Base-by-base conservation (phyloP, 2,113 vertebrate genomes). In the Aegotheles bennettii region DNA sequence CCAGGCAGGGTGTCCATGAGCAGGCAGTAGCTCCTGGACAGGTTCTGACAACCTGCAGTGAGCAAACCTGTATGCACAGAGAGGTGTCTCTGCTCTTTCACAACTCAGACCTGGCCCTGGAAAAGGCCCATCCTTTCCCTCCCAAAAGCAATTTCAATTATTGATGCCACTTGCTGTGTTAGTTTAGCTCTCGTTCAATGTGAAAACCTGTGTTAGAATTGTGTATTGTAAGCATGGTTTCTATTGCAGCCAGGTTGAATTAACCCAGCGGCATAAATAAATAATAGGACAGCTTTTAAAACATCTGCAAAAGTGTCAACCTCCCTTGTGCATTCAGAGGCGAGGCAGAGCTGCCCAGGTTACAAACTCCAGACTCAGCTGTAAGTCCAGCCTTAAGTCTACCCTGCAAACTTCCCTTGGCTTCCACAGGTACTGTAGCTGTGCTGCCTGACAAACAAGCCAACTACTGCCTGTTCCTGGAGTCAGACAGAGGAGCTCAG, bases 261-360 rank as follows among this genome's bases (percentile, higher is more conserved):
- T 92, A 96, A 92, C 78, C 56, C 64, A 80, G 20, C 47, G 40
- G 31, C 87, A 94, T 95, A 38, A 96, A 97, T 97, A 95, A 97
- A 88, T 96, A 86, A 96, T 73, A 86, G 38, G 79, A 87, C 91
- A 96, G 80, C 91, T 95, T 96, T 96, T 95, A 95, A 94, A 95
- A 94, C 81, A 94, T 50, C 87, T 88, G 61, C 68, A 75, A 18
- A 95, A 92, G 63, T 75, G 74, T 78, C 59, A 71, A 45, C 31
- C 63, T 94, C 81, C 81, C 92, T 57, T 67, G 63, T 81, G 89
- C 33, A 11, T 80, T 67, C 60, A 43, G 79, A 74, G 68, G 84
- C 3, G 5, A 59, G 53, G 70, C 65, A 93, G 60, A 70, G 25
- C 50, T 90, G 47, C 59, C 57, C 13, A n/a, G 26, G 40, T 90